Conservation (phyloP, 2,888 invertebrate genomes). For the Tetropium fuscum region DNA sequence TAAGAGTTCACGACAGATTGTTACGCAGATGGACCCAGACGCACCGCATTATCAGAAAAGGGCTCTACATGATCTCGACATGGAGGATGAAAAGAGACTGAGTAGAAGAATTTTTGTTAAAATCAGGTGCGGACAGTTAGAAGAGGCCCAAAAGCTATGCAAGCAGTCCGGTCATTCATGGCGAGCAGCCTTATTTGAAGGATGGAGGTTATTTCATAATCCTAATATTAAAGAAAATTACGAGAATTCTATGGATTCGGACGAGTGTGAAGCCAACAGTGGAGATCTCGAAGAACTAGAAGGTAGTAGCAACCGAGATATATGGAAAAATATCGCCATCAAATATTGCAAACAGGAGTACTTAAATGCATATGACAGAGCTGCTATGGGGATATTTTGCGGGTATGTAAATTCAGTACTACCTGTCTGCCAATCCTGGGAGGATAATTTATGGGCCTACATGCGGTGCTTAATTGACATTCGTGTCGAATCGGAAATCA, state of each 20-base stretch:
- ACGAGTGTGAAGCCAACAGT: conserved; percentile 52
- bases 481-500: conserved; percentile 83
- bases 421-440: conserved; percentile 85
- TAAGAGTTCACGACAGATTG: conserved; percentile 70
- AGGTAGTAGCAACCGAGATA: conserved; percentile 85
- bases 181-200: conserved; percentile 91
- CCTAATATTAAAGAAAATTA: conserved; percentile 75
- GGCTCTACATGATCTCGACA: conserved; percentile 87
- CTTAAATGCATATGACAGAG: conserved; percentile 55
- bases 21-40: conserved; percentile 86
- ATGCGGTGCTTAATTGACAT: conserved; percentile 85
- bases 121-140: conserved; percentile 87
- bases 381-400: conserved; percentile 83
- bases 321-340: conserved; percentile 83
- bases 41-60: conserved; percentile 84
- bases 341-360: conserved; percentile 61
- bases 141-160: conserved; percentile 86
- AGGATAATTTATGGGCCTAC: conserved; percentile 92
- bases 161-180: conserved; percentile 90
- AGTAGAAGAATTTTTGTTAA: conserved; percentile 76
- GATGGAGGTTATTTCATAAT: conserved; percentile 91
- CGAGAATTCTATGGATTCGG: conserved; percentile 56
- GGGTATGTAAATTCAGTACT: conserved; percentile 86
- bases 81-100: conserved; percentile 79
- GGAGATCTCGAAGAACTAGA: conserved; percentile 66